phyloP scores from a whole-genome alignment of 1,140 invertebrate species.

The Drosophila insularis region DNA sequence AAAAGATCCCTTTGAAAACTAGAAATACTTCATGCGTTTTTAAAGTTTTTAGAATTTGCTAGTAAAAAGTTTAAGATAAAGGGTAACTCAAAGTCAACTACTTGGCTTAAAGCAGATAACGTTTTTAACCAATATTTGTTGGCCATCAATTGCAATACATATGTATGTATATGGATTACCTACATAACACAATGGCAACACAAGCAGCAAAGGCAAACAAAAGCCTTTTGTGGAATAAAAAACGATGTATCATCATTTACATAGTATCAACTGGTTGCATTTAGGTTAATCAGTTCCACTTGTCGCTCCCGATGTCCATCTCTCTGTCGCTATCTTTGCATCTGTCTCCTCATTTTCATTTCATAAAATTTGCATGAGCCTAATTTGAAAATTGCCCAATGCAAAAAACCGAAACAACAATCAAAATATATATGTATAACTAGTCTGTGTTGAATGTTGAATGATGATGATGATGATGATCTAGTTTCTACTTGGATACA shows the following conservation, averaged over 20 bases:
- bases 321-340: neutral
- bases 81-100: neutral
- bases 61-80: too few relatives aligned
- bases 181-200: neutral
- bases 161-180: neutral
- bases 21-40: too few relatives aligned
- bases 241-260: neutral
- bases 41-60: too few relatives aligned
- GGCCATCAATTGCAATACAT: constrained; percentile 35
- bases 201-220: neutral
- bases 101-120: neutral
- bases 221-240: neutral
- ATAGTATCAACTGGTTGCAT: constrained; percentile 8
- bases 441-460: constrained; percentile 15
- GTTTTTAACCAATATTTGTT: constrained; percentile 54
- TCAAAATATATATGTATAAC: constrained; percentile 22
- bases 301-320: neutral
- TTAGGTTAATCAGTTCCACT: constrained; percentile 15
- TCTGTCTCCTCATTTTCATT: constrained; percentile 30
- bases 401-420: constrained; percentile 50
- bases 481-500: constrained; percentile 61
- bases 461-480: constrained; percentile 44
- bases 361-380: constrained; percentile 60
- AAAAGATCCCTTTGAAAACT: too few relatives aligned
- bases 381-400: constrained; percentile 76